Evolutionary conservation across 2,797 vertebrate species (phyloP), one percentile per base, ranked within the genome.

Genomic region (Poecilia velifera): DNA sequence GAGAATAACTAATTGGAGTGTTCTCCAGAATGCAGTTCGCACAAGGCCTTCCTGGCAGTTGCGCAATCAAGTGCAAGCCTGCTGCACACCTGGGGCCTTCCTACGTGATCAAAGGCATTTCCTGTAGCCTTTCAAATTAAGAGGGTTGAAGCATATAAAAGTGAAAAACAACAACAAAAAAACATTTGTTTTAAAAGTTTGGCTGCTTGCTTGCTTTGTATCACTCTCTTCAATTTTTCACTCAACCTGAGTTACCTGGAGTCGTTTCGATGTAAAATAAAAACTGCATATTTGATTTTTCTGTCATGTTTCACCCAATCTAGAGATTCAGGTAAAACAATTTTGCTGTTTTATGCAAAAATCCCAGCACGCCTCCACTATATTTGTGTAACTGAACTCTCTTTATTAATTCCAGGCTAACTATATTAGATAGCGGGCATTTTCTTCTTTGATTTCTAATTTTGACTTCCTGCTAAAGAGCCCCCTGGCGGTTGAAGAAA

Each of bases 71-170:
- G 25, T 28, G 68, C 41, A 71, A 46, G 25, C 68, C 41, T 71
- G 12, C 25, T 6, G 25, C 41, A 71, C 41, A 71, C 68, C 41
- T 46, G 68, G 14, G 13, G 68, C 68, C 41, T 64, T 70, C 39
- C 12, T 28, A 14, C 12, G 55, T 18, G 22, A 57, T 62, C 34
- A 22, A n/a, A 14, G 25, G 68, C 47, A 53, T 39, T 73, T 73
- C 72, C 72, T 73, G 47, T n/a, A 57, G 25, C 4, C 16, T 45
- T 62, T 76, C 43, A 64, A 22, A 76, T 31, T 76, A 34, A 25
- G 39, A 14, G 31, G 41, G 13, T 12, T 13, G 6, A 14, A 46
- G n/a, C 25, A 5, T 62, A 2, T 2, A 28, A 28, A 46, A 0
- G 41, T 6, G 2, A 64, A 31, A 4, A 45, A 62, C n/a, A 75